Conservation (phyloP, 2,888 invertebrate genomes). For the Lasius fuliginosus region DNA sequence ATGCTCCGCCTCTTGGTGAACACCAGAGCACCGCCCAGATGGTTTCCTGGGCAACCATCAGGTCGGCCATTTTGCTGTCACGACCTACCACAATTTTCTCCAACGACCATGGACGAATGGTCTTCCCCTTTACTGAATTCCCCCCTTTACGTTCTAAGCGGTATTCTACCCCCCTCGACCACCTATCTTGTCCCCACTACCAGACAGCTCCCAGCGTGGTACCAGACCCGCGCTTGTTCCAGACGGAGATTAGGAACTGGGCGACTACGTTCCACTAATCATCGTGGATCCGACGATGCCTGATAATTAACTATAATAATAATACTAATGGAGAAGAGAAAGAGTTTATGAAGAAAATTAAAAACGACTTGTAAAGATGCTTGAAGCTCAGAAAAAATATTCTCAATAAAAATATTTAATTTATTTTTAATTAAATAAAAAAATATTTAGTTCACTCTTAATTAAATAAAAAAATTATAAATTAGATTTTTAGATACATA, state of each 20-base stretch:
- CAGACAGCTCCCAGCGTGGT: conserved; percentile 19
- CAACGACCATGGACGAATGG: conserved; percentile 60
- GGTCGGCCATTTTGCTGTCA: conserved; percentile 81
- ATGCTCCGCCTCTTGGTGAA: conserved; percentile 79
- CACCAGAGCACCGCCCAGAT: conserved; percentile 66
- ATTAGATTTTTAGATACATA: background rate
- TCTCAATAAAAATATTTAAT: background rate
- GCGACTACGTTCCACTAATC: conserved; percentile 50
- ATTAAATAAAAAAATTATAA: conserved; percentile 3
- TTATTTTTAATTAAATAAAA: background rate
- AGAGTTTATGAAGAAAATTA: background rate
- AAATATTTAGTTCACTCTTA: background rate
- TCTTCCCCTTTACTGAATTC: conserved; percentile 42
- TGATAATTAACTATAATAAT: conserved; percentile 12
- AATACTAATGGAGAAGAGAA: background rate
- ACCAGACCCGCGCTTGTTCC: conserved; percentile 43
- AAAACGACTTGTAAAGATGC: background rate
- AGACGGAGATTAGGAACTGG: conserved; percentile 52
- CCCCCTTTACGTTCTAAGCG: conserved; percentile 24
- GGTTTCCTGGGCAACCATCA: conserved; percentile 79
- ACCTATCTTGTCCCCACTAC: conserved; percentile 30
- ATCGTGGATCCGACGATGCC: background rate
- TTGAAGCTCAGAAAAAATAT: background rate
- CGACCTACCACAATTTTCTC: conserved; percentile 83
- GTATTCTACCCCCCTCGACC: background rate